These are phyloP conservation scores for Bombyx mandarina DNA, from an alignment of 1,140 invertebrate genomes.

Conservation along the genomic window DNA sequence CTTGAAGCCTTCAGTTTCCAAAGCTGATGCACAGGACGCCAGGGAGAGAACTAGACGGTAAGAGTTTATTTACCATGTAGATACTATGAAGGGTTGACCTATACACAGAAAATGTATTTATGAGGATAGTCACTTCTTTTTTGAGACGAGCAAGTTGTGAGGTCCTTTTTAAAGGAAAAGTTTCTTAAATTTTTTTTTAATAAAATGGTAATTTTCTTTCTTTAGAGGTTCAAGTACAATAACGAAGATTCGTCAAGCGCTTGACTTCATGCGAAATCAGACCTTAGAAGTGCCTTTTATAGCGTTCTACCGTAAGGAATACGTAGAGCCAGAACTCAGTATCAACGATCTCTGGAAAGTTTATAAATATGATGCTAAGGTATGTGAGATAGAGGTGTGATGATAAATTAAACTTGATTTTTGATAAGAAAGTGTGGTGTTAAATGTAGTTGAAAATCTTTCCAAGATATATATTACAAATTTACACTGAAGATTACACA, in stretches of 20 bases:
- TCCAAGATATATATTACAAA: no score
- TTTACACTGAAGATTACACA: no score
- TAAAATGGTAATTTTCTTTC: slow-evolving; percentile 1
- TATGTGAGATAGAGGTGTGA: slow-evolving; percentile 27
- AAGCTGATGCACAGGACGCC: slow-evolving; percentile 65
- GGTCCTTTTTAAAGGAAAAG: no score
- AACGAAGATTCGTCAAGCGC: slow-evolving; percentile 92
- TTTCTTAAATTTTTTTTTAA: background rate
- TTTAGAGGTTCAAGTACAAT: slow-evolving; percentile 74
- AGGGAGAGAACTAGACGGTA: slow-evolving; percentile 61
- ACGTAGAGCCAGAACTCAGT: slow-evolving; percentile 93
- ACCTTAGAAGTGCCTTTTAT: slow-evolving; percentile 98
- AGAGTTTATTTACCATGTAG: background rate
- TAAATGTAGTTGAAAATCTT: no score
- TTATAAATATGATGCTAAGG: slow-evolving; percentile 95
- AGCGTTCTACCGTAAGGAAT: slow-evolving; percentile 98
- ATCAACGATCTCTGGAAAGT: slow-evolving; percentile 98
- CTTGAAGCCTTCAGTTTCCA: slow-evolving; percentile 83
- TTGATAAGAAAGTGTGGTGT: no score
- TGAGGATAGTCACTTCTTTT: no score
- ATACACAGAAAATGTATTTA: no score
- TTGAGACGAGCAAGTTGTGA: no score
- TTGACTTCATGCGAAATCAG: slow-evolving; percentile 97
- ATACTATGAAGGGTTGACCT: no score
- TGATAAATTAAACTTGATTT: no score